Base-by-base conservation (phyloP, 2,888 invertebrate species). In the Thereva nobilitata region DNA sequence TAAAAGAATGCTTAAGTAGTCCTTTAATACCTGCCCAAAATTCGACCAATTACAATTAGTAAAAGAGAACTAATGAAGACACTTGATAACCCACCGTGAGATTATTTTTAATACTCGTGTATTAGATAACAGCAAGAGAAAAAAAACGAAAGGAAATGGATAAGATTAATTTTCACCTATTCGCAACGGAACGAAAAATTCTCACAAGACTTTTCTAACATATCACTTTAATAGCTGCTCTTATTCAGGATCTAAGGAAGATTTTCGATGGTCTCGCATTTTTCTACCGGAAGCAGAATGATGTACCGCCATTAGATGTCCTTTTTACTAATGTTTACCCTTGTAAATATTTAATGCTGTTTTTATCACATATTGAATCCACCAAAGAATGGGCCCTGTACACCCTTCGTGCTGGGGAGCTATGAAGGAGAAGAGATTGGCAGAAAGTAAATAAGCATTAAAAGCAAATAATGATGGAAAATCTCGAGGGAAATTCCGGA, bases 391-490 rank as follows among this genome's bases (percentile, higher is more conserved):
- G 23, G 37, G 7, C 35, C 44, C 59, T 34, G n/a, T 37, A 35
- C 6, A 42, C 37, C 12, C 59, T 52, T 52, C 34, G 23, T 23
- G 23, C 23, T 23, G 2, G 1, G 23, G 23, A 23, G 23, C 23
- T 23, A 23, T 23, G 23, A 23, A 23, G 23, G 23, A 23, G 23
- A 52, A 6, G 23, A 66, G 64, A 67, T 67, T 67, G 67, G 50
- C 67, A 44, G 52, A 64, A 68, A 68, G 64, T 64, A 68, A 68
- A 68, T 68, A 65, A 68, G 68, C 52, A 68, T 65, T 64, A 68
- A 64, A 65, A 68, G 68, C 68, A 68, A 68, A 68, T 68, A 68
- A 68, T 68, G 68, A 68, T 68, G 64, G 54, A 64, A 45, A 68
- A 52, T 54, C 68, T 68, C 68, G 38, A 54, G 64, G 68, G 68